These are phyloP conservation scores for Scaptomyza reducta DNA, from an alignment of 2,888 invertebrate species.

Conservation along the genomic window DNA sequence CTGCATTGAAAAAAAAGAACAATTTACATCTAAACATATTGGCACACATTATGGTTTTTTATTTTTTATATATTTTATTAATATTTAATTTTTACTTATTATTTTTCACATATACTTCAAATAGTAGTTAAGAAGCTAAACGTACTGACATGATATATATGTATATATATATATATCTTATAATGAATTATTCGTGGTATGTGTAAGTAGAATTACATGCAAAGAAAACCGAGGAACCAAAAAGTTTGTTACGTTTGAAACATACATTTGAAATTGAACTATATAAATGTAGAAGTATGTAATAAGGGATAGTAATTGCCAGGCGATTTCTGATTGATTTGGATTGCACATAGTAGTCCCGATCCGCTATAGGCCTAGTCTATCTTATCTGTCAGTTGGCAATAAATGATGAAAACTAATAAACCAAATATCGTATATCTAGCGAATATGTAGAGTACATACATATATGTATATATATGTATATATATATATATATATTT, in stretches of 20 bases:
- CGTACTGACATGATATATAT: slow-evolving; percentile 11
- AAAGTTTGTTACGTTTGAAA: slow-evolving; percentile 44
- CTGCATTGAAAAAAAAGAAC: slow-evolving; percentile 50
- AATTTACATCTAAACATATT: slow-evolving; percentile 76
- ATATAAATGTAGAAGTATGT: slow-evolving; percentile 18
- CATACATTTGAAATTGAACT: slow-evolving; percentile 54
- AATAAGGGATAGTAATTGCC: slow-evolving; percentile 14
- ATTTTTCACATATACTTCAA: slow-evolving; percentile 26
- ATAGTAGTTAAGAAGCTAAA: slow-evolving; percentile 44
- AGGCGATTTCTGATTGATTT: slow-evolving; percentile 1
- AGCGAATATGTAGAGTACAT: slow-evolving; percentile 15
- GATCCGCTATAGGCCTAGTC: neutral
- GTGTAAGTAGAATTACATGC: slow-evolving; percentile 41
- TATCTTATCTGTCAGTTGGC: slow-evolving; percentile 1
- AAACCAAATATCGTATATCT: slow-evolving; percentile 12
- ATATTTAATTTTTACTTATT: slow-evolving; percentile 1
- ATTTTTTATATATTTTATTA: slow-evolving; percentile 2
- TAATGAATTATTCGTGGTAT: slow-evolving; percentile 17
- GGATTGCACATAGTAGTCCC: slow-evolving; percentile 55
- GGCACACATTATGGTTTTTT: slow-evolving; percentile 72
- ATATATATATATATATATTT: neutral
- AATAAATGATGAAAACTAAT: slow-evolving; percentile 3
- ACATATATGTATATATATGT: slow-evolving; percentile 14
- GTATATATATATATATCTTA: slow-evolving; percentile 14
- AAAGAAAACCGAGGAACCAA: slow-evolving; percentile 56